Percentiles rank a stretch among this genome's conserved stretches.
phyloP scores from a whole-genome alignment of 2,113 vertebrate species.

The Xerus inauris region DNA sequence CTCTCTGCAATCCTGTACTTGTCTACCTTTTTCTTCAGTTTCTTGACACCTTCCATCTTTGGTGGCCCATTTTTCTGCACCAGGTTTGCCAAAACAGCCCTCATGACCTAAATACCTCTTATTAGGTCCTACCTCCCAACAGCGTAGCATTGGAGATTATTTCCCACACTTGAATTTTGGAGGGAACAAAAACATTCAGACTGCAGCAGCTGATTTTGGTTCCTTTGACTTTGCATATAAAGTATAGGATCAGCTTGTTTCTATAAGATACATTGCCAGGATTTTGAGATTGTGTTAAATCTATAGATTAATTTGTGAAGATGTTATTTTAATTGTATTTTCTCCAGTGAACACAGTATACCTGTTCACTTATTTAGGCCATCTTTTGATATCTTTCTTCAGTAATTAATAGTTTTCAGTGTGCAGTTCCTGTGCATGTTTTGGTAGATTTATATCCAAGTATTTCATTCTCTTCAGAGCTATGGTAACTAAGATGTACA shows the following conservation, averaged over 20 bases:
- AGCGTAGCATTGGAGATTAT: background rate
- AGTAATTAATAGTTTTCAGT: background rate
- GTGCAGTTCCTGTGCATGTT: background rate
- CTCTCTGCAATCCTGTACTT: too few relatives aligned
- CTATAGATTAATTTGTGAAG: background rate
- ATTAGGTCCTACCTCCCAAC: background rate
- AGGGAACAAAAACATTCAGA: background rate
- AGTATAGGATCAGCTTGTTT: background rate
- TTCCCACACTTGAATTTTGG: background rate
- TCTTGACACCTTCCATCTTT: too few relatives aligned
- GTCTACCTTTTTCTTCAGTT: too few relatives aligned
- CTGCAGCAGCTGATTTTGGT: background rate
- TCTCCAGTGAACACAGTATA: background rate
- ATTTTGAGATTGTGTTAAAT: background rate
- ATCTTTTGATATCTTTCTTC: background rate
- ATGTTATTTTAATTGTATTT: background rate
- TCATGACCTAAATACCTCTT: too few relatives aligned
- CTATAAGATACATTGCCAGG: background rate
- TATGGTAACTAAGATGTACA: background rate
- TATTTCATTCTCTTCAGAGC: slow-evolving; percentile 1
- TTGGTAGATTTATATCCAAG: background rate
- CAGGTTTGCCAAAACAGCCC: too few relatives aligned
- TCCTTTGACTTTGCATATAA: background rate
- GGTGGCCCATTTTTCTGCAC: too few relatives aligned
- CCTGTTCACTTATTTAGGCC: background rate